Conservation (phyloP, 2,113 vertebrate species). For the Podocnemis expansa region DNA sequence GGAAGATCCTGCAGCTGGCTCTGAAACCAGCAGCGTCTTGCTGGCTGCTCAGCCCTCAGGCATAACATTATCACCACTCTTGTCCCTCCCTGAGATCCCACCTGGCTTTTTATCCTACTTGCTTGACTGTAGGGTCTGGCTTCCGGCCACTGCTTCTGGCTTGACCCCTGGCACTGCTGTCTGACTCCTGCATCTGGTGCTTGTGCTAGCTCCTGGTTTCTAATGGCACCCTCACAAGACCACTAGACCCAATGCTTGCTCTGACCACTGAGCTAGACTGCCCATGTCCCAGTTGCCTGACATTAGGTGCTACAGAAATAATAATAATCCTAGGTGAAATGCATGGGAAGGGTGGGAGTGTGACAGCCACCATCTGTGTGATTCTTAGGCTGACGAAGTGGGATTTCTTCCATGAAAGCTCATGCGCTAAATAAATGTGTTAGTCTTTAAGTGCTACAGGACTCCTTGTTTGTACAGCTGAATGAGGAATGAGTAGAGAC, state of each 20-base stretch:
- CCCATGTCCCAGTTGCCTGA: neutral
- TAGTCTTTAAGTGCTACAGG: too few relatives aligned
- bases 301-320: neutral
- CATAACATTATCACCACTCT: neutral
- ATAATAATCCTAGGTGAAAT: neutral
- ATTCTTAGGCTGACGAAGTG: too few relatives aligned
- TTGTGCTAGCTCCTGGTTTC: neutral
- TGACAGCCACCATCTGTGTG: too few relatives aligned
- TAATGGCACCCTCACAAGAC: neutral
- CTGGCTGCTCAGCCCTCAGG: neutral
- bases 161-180: neutral
- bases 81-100: neutral
- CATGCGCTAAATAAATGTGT: too few relatives aligned
- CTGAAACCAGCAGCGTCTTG: neutral
- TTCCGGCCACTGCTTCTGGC: too few relatives aligned
- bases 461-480: too few relatives aligned
- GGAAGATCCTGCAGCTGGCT: too few relatives aligned
- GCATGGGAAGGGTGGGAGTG: neutral
- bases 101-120: neutral
- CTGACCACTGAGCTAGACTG: neutral
- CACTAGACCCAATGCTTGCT: neutral
- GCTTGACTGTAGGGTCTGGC: too few relatives aligned
- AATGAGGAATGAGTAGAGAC: neutral
- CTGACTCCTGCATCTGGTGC: neutral
- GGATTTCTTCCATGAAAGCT: too few relatives aligned